Percentiles rank a stretch among this genome's conserved stretches.
phyloP scores from a whole-genome alignment of 2,113 vertebrate species.

The Mastomys natalensis region DNA sequence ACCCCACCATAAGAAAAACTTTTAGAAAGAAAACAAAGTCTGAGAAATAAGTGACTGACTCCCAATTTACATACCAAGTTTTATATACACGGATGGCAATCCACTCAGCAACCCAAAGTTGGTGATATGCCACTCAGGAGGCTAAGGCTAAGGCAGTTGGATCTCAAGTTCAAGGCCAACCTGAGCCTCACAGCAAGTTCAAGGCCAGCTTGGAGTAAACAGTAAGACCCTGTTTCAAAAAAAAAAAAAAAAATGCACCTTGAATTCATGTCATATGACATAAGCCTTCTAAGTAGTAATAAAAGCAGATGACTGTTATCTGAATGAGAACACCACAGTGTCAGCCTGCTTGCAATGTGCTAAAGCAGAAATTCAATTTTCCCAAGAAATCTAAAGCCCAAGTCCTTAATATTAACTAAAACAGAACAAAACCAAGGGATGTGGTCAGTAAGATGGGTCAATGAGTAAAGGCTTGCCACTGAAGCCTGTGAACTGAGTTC shows the following conservation, averaged over 20 bases:
- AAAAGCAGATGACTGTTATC: not conserved
- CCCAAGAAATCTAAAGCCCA: not conserved
- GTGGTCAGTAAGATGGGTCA: not conserved
- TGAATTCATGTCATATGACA: not conserved
- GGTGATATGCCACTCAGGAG: not conserved
- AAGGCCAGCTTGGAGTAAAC: not conserved
- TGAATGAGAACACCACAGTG: not conserved
- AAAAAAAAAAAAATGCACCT: not conserved
- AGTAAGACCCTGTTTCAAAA: not conserved
- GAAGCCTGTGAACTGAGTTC: not conserved
- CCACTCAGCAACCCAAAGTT: not conserved
- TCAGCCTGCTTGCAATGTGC: not conserved
- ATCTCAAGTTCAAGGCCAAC: not conserved
- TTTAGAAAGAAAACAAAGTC: not conserved
- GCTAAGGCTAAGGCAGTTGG: not conserved
- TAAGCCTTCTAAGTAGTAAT: not conserved
- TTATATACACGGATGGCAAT: not conserved
- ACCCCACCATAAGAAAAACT: not conserved
- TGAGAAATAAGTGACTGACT: slow-evolving; percentile 3
- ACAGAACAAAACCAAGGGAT: not conserved
- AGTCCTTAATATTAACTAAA: not conserved
- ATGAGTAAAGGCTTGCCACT: not conserved
- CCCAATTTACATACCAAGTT: slow-evolving; percentile 23
- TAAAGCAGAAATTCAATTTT: not conserved
- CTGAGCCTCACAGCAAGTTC: not conserved